Percentiles rank a stretch among this genome's conserved stretches.
phyloP scores from a whole-genome alignment of 1,140 invertebrate species.

The Zaprionus gabonicus region DNA sequence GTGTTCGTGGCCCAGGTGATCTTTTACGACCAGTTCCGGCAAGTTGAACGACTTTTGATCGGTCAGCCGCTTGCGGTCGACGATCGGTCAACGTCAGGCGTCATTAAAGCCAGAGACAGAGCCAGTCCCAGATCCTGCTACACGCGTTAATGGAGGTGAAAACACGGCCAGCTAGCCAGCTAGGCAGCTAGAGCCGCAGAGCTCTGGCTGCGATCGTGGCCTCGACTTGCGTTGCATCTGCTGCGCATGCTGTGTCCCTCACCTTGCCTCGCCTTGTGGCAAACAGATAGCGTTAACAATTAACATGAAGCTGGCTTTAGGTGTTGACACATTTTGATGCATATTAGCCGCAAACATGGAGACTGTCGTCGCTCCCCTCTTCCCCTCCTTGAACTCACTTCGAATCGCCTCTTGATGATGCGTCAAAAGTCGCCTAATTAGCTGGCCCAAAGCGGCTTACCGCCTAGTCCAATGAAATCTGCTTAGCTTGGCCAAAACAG shows the following conservation, averaged over 20 bases:
- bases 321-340: constrained; percentile 82
- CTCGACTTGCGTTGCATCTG: constrained; percentile 7
- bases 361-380: constrained; percentile 12
- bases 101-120: constrained; percentile 59
- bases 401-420: constrained; percentile 25
- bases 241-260: background rate
- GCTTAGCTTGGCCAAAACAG: constrained; percentile 51
- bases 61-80: constrained; percentile 79
- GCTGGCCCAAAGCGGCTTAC: constrained; percentile 75
- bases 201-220: constrained; percentile 12
- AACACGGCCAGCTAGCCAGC: constrained; percentile 45
- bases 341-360: constrained; percentile 63
- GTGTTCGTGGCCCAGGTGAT: constrained; percentile 64
- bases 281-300: constrained; percentile 67
- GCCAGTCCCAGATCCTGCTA: constrained; percentile 47
- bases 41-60: constrained; percentile 83
- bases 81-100: constrained; percentile 80
- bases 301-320: constrained; percentile 66
- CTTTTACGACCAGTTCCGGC: constrained; percentile 81
- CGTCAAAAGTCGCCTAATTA: constrained; percentile 77
- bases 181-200: background rate
- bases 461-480: constrained; percentile 60
- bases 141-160: constrained; percentile 75
- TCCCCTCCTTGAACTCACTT: background rate
- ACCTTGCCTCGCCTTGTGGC: background rate